phyloP scores from a whole-genome alignment of 2,113 vertebrate genomes.

The Jacana jacana region DNA sequence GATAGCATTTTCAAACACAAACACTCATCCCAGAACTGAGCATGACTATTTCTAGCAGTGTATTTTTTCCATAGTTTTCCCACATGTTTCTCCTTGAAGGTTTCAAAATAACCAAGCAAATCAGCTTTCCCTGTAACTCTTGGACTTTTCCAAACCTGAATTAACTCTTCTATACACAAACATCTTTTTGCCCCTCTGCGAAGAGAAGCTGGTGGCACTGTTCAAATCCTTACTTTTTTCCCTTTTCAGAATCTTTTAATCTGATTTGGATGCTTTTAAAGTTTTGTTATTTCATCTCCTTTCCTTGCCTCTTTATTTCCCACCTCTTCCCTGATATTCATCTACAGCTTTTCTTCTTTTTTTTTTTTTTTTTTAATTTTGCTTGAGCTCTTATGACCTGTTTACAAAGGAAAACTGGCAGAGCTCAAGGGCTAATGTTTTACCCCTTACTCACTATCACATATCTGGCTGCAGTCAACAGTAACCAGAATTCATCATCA shows the following conservation, averaged over 20 bases:
- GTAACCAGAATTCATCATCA: constrained; percentile 37
- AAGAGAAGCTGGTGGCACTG: not conserved
- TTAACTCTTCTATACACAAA: not conserved
- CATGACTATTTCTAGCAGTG: not conserved
- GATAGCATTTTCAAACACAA: not conserved
- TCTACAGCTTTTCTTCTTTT: not conserved
- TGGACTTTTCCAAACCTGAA: not conserved
- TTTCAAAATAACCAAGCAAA: not conserved
- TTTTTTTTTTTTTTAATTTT: not conserved
- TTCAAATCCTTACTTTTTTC: not conserved
- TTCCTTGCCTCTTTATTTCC: not conserved
- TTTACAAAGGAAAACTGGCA: not conserved
- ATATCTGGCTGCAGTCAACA: not conserved
- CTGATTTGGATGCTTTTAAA: not conserved
- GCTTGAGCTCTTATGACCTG: not conserved
- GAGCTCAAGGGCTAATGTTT: constrained; percentile 27
- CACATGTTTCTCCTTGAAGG: not conserved
- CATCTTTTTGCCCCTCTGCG: not conserved
- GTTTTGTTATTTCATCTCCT: not conserved
- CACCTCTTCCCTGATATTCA: not conserved
- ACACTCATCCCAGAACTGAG: not conserved
- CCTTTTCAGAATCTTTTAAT: not conserved
- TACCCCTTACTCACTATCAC: not conserved
- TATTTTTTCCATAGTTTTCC: not conserved
- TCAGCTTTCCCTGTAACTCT: not conserved